phyloP scores from a whole-genome alignment of 2,797 vertebrate genomes.

The Botia kubotai region DNA sequence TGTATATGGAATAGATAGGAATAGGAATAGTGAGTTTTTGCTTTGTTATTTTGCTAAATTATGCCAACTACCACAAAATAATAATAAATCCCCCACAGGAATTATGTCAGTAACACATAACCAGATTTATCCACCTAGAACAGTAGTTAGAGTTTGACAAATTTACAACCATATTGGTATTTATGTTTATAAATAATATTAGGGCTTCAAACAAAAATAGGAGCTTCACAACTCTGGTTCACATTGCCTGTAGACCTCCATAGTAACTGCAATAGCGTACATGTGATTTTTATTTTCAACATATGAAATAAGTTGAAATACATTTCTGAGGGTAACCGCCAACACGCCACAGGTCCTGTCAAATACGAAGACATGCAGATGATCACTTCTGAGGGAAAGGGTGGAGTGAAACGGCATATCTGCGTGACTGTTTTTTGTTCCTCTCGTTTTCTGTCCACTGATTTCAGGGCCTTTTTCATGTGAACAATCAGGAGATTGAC shows the following conservation, averaged over 20 bases:
- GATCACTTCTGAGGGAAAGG: not conserved
- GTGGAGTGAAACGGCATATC: not conserved
- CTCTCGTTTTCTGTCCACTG: slow-evolving; percentile 35
- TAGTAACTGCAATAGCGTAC: not conserved
- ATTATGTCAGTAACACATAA: too few species aligned
- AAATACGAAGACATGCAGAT: not conserved
- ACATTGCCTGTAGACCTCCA: not conserved
- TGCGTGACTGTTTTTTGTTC: slow-evolving; percentile 45
- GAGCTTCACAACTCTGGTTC: not conserved
- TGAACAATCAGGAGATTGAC: slow-evolving; percentile 7
- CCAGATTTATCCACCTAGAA: too few species aligned
- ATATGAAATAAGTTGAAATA: not conserved
- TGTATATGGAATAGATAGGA: too few species aligned
- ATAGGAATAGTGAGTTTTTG: too few species aligned
- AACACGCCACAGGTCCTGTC: slow-evolving; percentile 5
- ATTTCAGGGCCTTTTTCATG: slow-evolving; percentile 44
- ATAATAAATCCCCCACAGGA: too few species aligned
- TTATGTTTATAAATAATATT: not conserved
- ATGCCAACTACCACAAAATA: too few species aligned
- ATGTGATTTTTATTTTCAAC: not conserved
- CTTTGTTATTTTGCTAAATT: too few species aligned
- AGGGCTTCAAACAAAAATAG: not conserved
- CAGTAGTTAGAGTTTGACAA: not conserved
- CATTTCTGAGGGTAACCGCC: not conserved
- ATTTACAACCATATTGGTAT: not conserved